Conservation (phyloP, 2,113 vertebrate genomes). For the Saccopteryx leptura region DNA sequence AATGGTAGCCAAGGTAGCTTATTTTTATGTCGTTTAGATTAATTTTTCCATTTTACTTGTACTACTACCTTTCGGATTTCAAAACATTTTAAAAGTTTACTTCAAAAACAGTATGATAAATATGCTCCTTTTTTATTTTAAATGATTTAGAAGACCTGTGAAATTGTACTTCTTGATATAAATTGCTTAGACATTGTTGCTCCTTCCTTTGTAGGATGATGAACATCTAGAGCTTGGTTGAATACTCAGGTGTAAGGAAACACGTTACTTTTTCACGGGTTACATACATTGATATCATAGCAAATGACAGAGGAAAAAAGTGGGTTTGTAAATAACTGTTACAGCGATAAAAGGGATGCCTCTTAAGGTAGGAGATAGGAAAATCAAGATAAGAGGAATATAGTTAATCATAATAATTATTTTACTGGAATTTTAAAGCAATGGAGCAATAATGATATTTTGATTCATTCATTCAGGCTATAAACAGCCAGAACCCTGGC, state of each 20-base stretch:
- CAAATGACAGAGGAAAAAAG: not conserved
- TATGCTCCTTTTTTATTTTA: conserved; percentile 72
- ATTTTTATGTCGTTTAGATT: conserved; percentile 60
- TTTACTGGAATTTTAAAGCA: conserved; percentile 75
- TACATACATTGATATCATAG: not conserved
- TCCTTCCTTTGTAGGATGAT: not conserved
- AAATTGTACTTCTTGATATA: not conserved
- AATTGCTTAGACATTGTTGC: not conserved
- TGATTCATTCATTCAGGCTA: conserved; percentile 71
- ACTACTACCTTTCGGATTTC: conserved; percentile 3
- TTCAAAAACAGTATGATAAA: conserved; percentile 60
- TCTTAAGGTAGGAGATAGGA: conserved; percentile 30
- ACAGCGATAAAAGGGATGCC: conserved; percentile 1
- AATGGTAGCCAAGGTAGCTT: conserved; percentile 12
- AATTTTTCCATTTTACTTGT: conserved; percentile 61
- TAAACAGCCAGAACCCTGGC: conserved; percentile 54
- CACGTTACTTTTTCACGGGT: conserved; percentile 39
- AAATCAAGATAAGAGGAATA: conserved; percentile 19
- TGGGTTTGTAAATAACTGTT: conserved; percentile 33
- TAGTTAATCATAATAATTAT: conserved; percentile 66
- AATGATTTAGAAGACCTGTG: conserved; percentile 76
- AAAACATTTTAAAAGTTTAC: conserved; percentile 72
- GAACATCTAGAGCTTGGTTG: not conserved
- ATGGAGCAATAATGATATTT: conserved; percentile 76
- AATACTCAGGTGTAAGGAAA: conserved; percentile 27